Evolutionary conservation across 2,113 vertebrate genomes (phyloP).

Genomic region (Gymnarchus niloticus): DNA sequence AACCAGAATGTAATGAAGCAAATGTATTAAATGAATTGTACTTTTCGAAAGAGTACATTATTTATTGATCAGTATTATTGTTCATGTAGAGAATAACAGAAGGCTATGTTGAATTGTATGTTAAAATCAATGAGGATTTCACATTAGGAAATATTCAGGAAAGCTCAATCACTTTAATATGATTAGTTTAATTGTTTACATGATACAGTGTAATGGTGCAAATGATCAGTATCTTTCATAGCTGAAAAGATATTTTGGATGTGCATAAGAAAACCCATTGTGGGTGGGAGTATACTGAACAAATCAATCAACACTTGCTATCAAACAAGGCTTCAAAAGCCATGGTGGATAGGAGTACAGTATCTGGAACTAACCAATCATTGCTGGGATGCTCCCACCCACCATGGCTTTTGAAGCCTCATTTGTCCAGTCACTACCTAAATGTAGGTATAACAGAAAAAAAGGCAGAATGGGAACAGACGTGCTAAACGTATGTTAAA

Average conservation of each 20-base stretch:
- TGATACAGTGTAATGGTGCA: neutral
- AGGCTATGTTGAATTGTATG: neutral
- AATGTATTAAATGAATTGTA: neutral
- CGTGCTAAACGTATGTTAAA: neutral
- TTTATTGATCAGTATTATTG: neutral
- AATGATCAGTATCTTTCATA: neutral
- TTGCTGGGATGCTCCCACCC: too few relatives aligned
- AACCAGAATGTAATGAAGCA: neutral
- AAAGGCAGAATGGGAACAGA: neutral
- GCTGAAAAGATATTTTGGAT: neutral
- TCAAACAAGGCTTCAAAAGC: too few relatives aligned
- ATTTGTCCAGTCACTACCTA: too few relatives aligned
- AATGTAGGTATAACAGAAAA: neutral
- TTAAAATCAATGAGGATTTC: neutral
- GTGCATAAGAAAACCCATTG: neutral
- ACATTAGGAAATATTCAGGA: neutral
- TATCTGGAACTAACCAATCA: too few relatives aligned
- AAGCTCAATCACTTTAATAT: neutral
- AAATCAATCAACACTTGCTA: too few relatives aligned
- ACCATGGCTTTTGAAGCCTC: too few relatives aligned
- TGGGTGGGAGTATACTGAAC: too few relatives aligned
- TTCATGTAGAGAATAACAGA: neutral
- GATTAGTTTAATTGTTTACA: neutral
- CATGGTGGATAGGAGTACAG: too few relatives aligned
- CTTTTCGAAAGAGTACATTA: neutral